Evolutionary conservation across 2,888 invertebrate genomes (phyloP).

Genomic region (Oscheius sp.): DNA sequence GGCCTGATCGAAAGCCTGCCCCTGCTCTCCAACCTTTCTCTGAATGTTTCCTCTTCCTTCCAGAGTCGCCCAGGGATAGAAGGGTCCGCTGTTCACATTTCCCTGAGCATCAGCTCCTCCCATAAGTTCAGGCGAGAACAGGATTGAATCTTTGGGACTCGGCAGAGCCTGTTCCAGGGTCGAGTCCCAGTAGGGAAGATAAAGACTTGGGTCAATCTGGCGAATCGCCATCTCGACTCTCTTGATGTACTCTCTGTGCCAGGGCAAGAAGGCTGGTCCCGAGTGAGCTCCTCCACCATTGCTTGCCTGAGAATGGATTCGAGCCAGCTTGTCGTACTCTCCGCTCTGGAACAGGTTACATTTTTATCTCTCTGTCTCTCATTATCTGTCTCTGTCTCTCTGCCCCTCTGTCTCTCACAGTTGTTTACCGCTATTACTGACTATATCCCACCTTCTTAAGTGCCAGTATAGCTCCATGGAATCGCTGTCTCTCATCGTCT

Average conservation of each 20-base stretch:
- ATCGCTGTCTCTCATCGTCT: constrained; percentile 66
- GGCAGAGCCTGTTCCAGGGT: constrained; percentile 55
- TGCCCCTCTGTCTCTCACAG: too few species aligned
- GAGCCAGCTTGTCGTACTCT: constrained; percentile 55
- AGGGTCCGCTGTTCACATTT: constrained; percentile 57
- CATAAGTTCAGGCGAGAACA: constrained; percentile 53
- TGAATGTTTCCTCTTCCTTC: constrained; percentile 53
- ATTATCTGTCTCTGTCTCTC: too few species aligned
- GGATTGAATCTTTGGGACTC: constrained; percentile 57
- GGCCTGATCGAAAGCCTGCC: constrained; percentile 48
- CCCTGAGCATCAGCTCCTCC: constrained; percentile 53
- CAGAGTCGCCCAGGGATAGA: constrained; percentile 61
- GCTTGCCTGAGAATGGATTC: constrained; percentile 63
- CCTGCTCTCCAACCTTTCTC: constrained; percentile 59
- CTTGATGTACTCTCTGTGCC: constrained; percentile 70
- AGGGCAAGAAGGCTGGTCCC: constrained; percentile 69
- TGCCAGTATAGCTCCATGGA: constrained; percentile 45
- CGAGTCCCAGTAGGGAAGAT: constrained; percentile 63
- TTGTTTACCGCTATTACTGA: too few species aligned
- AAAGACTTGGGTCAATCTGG: constrained; percentile 58
- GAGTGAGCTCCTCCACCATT: constrained; percentile 67
- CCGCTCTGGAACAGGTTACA: constrained; percentile 41
- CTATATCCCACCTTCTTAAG: constrained; percentile 44
- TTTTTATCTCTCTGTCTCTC: too few species aligned
- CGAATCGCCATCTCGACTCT: constrained; percentile 63